phyloP scores from a whole-genome alignment of 1,140 invertebrate species.

The Drosophila triauraria region DNA sequence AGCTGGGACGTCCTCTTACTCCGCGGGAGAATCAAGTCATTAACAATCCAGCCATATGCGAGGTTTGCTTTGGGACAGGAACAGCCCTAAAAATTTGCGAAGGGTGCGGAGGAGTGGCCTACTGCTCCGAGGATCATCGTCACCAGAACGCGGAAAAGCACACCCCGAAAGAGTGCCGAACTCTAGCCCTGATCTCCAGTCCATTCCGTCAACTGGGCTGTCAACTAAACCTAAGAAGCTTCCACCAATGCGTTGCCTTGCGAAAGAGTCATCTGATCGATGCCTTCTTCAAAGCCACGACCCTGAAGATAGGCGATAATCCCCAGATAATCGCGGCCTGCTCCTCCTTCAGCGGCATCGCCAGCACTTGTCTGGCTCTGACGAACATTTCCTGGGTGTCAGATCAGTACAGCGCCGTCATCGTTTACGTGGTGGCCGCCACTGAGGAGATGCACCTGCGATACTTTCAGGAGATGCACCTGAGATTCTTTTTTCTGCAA shows the following conservation, averaged over 20 bases:
- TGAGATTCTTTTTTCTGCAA: constrained; percentile 63
- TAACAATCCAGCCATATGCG: constrained; percentile 53
- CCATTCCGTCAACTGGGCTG: constrained; percentile 31
- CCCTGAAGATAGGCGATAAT: constrained; percentile 10
- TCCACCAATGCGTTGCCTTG: constrained; percentile 8
- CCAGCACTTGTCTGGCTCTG: constrained; percentile 48
- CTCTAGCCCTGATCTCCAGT: constrained; percentile 44
- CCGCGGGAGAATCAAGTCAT: constrained; percentile 53
- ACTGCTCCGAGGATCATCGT: constrained; percentile 52
- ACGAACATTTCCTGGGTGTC: constrained; percentile 11
- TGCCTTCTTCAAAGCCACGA: constrained; percentile 29
- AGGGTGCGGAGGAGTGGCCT: constrained; percentile 48
- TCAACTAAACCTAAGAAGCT: constrained; percentile 7
- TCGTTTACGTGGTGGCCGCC: constrained; percentile 59
- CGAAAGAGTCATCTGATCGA: constrained; percentile 31
- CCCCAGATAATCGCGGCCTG: constrained; percentile 41
- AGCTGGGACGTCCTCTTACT: constrained; percentile 34
- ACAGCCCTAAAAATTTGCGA: constrained; percentile 16
- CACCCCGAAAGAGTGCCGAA: constrained; percentile 39
- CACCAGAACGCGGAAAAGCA: constrained; percentile 17
- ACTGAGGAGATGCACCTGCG: constrained; percentile 26
- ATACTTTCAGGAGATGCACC: constrained; percentile 63
- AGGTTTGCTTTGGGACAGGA: constrained; percentile 44
- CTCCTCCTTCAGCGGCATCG: constrained; percentile 67
- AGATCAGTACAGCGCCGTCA: not conserved